Percentiles rank a stretch among this genome's conserved stretches.
phyloP scores from a whole-genome alignment of 1,140 invertebrate genomes.

The Conus betulinus region DNA sequence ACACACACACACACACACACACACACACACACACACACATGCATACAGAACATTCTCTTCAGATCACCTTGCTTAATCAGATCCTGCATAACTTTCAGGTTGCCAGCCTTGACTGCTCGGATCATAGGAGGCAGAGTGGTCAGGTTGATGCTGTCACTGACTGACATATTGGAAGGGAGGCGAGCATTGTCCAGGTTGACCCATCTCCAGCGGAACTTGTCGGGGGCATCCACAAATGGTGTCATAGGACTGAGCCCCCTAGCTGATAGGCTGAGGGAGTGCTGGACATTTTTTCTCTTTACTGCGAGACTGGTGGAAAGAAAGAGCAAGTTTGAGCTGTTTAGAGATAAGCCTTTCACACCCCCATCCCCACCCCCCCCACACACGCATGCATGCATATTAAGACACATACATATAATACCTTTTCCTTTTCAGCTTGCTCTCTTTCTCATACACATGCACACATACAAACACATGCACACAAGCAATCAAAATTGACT shows the following conservation, averaged over 20 bases:
- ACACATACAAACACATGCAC: no score
- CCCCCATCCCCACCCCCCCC: no score
- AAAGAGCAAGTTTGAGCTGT: neutral
- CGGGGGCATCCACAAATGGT: slow-evolving; percentile 74
- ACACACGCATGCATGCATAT: no score
- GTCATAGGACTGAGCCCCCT: slow-evolving; percentile 75
- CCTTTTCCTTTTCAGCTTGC: no score
- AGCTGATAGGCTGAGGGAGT: slow-evolving; percentile 64
- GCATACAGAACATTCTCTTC: neutral
- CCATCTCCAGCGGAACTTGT: slow-evolving; percentile 76
- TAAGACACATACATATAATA: no score
- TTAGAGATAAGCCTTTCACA: no score
- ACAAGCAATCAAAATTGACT: no score
- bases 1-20: no score
- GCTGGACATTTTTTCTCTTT: slow-evolving; percentile 60
- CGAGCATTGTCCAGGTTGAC: slow-evolving; percentile 68
- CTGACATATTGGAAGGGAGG: slow-evolving; percentile 57
- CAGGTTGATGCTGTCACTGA: slow-evolving; percentile 67
- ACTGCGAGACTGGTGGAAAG: slow-evolving; percentile 15
- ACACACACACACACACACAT: no score
- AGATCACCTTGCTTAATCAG: slow-evolving; percentile 64
- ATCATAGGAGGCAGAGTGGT: slow-evolving; percentile 68
- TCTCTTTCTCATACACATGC: no score
- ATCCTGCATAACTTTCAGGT: slow-evolving; percentile 64
- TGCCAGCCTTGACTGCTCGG: slow-evolving; percentile 68